These are phyloP conservation scores for Tenrec ecaudatus DNA, from an alignment of 2,113 vertebrate species.

Conservation along the genomic window DNA sequence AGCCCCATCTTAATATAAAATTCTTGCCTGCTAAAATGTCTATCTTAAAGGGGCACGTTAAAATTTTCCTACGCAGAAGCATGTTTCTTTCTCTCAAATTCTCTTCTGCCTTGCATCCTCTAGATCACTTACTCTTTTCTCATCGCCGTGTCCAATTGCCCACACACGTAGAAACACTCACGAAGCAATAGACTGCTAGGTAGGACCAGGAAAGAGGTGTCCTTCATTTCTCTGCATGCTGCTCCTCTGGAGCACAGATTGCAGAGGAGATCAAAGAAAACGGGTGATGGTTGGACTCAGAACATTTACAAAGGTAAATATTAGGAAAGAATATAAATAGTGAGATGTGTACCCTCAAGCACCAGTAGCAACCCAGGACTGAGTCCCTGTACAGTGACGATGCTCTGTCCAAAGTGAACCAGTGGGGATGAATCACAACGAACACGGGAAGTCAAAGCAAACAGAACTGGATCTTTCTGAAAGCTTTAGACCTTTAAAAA, in stretches of 20 bases:
- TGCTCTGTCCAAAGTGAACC: not conserved
- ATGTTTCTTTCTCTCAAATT: not conserved
- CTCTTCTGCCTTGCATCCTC: not conserved
- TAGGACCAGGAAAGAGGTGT: not conserved
- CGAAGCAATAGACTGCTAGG: not conserved
- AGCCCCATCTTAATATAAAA: not conserved
- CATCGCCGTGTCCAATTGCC: not conserved
- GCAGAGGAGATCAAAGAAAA: not conserved
- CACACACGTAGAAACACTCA: not conserved
- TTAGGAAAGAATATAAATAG: conserved; percentile 47
- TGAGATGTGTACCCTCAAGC: not conserved
- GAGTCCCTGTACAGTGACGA: not conserved
- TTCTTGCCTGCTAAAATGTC: too few species aligned
- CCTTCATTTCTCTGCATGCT: not conserved
- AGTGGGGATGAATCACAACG: not conserved
- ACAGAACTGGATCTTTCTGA: not conserved
- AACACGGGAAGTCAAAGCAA: conserved; percentile 15
- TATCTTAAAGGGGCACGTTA: too few species aligned
- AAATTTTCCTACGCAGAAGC: too few species aligned
- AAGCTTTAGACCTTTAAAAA: conserved; percentile 44
- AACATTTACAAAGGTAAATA: conserved; percentile 41
- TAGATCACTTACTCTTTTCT: not conserved
- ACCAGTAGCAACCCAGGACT: not conserved
- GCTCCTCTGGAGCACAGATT: not conserved
- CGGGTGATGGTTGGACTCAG: not conserved